These are phyloP conservation scores for Serranus cabrilla DNA, from an alignment of 2,797 vertebrate genomes.

Conservation along the genomic window DNA sequence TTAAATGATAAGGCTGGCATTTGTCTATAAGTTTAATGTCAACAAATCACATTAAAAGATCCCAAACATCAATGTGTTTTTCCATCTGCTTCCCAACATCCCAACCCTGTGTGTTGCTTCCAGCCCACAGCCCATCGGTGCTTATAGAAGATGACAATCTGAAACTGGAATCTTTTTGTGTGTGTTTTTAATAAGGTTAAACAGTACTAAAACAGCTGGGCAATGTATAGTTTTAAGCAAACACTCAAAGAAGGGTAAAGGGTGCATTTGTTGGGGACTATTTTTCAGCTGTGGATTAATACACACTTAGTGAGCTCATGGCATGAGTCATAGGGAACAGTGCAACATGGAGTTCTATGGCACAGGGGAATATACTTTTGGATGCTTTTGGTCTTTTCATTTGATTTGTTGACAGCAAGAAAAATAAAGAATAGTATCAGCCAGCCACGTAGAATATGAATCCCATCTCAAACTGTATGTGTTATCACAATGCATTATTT, in stretches of 20 bases:
- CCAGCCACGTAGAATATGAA: no score
- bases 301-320: background rate
- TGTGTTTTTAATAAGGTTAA: background rate
- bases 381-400: background rate
- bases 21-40: background rate
- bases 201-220: background rate
- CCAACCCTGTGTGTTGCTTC: background rate
- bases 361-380: background rate
- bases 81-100: background rate
- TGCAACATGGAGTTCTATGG: background rate
- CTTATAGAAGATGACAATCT: background rate
- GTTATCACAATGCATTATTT: no score
- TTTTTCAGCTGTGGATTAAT: background rate
- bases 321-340: no score
- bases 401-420: background rate
- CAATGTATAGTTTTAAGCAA: background rate
- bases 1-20: conserved; percentile 7
- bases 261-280: background rate
- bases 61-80: background rate
- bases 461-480: no score
- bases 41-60: background rate
- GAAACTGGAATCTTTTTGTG: background rate
- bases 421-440: background rate
- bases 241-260: background rate
- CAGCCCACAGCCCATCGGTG: background rate